A percentile compares a stretch with the other conserved stretches of the same genome.
Conservation (phyloP, 2,113 vertebrate genomes). For the Pseudorhombus dupliciocellatus region DNA sequence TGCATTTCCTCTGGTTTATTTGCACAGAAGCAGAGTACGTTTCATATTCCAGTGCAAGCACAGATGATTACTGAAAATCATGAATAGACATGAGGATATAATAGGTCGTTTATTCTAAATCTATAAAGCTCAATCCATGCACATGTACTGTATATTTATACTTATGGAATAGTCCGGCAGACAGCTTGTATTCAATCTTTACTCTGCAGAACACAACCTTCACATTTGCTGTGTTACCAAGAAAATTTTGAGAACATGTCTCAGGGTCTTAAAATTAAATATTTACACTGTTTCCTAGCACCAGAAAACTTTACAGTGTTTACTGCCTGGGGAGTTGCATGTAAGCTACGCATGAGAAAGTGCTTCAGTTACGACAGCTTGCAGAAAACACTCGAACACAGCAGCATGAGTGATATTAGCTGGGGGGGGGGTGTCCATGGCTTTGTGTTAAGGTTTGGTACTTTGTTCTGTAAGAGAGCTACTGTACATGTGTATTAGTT, state of each 20-base stretch:
- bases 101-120: background rate
- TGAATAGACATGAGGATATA: background rate
- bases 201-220: constrained; percentile 11
- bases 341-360: constrained; percentile 9
- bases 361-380: constrained; percentile 26
- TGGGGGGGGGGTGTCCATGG: constrained; percentile 1
- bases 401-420: constrained; percentile 4
- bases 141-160: background rate
- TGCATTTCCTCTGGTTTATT: constrained; percentile 21
- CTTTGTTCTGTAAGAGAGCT: constrained; percentile 29
- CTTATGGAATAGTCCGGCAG: constrained; percentile 11
- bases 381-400: constrained; percentile 27
- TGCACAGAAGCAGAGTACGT: background rate
- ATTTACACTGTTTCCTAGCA: constrained; percentile 61
- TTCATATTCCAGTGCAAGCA: background rate
- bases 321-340: constrained; percentile 26
- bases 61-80: background rate
- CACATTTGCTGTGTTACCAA: background rate
- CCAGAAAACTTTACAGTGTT: constrained; percentile 28
- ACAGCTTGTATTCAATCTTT: constrained; percentile 11
- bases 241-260: constrained; percentile 24
- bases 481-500: constrained; percentile 5
- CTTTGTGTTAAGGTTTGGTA: constrained; percentile 26
- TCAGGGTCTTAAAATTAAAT: constrained; percentile 59
- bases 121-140: background rate